Percentiles rank a stretch among this genome's conserved stretches.
Evolutionary conservation across 2,888 invertebrate species (phyloP).

Genomic region (Cremastinae sp.): DNA sequence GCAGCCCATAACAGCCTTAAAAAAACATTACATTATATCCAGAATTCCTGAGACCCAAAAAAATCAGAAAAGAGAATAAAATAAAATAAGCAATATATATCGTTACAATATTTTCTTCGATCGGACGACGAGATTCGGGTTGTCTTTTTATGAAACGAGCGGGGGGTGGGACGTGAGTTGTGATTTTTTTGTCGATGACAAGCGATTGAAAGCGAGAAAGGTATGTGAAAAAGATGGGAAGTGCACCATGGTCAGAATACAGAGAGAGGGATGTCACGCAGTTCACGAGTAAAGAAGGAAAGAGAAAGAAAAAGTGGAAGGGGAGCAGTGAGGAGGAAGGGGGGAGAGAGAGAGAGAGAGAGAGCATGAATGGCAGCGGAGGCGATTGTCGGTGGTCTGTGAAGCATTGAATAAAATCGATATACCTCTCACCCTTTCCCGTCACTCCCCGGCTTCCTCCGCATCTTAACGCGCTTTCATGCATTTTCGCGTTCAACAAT

Average conservation of each 20-base stretch:
- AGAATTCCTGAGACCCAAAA: too few relatives aligned
- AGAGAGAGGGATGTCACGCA: conserved; percentile 32
- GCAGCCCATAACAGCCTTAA: too few relatives aligned
- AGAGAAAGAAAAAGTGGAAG: conserved; percentile 23
- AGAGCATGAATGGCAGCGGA: conserved; percentile 33
- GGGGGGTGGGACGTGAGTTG: conserved; percentile 32
- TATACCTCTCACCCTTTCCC: conserved; percentile 52
- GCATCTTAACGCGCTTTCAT: conserved; percentile 55
- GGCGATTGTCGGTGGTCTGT: conserved; percentile 59
- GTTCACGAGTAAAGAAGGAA: too few relatives aligned
- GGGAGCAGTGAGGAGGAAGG: conserved; percentile 18
- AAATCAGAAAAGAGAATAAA: too few relatives aligned
- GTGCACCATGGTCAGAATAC: conserved; percentile 22
- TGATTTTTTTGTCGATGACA: conserved; percentile 34
- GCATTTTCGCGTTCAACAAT: conserved; percentile 60
- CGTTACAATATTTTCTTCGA: conserved; percentile 1
- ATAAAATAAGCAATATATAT: too few relatives aligned
- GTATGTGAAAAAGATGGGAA: conserved; percentile 9
- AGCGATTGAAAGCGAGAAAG: conserved; percentile 34
- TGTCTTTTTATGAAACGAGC: conserved; percentile 3
- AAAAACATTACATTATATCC: too few relatives aligned
- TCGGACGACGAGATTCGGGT: neutral
- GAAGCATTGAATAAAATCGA: conserved; percentile 64
- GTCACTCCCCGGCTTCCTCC: too few relatives aligned
- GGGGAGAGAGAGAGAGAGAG: conserved; percentile 31